Evolutionary conservation across 2,113 vertebrate species (phyloP), one percentile per base, ranked within the genome.

Genomic region (Microcebus griseorufus): DNA sequence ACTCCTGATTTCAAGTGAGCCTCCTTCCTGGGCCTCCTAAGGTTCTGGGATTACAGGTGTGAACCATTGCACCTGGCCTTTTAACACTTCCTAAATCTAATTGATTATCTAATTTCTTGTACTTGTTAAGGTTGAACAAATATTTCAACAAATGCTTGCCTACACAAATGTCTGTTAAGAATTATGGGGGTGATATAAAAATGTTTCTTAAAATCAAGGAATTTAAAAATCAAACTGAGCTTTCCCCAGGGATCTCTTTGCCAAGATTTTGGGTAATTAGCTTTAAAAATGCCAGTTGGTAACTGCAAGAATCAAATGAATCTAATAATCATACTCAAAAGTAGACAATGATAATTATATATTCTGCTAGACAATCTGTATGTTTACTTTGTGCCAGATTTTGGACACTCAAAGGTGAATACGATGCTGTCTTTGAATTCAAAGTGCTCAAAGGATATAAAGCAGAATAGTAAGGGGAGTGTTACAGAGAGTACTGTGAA

Each of bases 321-420:
- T 85, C 20, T 97, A 53, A 69, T 93, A 91, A 73, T 94, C 64
- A 86, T 72, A 86, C 13, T 82, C 53, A 45, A 20, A 83, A 70
- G 25, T 80, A 78, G 34, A 55, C 18, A 55, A 32, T 45, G 42
- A 48, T 76, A 45, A 32, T 48, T 39, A 10, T 84, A 45, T 89
- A 53, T 34, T 80, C 10, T 88, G 25, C 22, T 70, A 80, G 32
- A 23, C 9, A 48, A 1, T 80, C 67, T 90, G 70, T 69, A 6
- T 69, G 65, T 92, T 89, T 85, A 53, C 53, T 62, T 85, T 45
- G 45, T 94, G 20, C 86, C 81, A 45, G 55, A 12, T 92, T 95
- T 48, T 95, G n/a, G 64, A 53, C 29, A 37, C 16, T 76, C 29
- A 51, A 9, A 86, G 62, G 29, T 95, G 79, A 70, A 27, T 85